A percentile compares a stretch with the other conserved stretches of the same genome.
Conservation (phyloP, 2,797 vertebrate genomes). For the Girardinus metallicus region DNA sequence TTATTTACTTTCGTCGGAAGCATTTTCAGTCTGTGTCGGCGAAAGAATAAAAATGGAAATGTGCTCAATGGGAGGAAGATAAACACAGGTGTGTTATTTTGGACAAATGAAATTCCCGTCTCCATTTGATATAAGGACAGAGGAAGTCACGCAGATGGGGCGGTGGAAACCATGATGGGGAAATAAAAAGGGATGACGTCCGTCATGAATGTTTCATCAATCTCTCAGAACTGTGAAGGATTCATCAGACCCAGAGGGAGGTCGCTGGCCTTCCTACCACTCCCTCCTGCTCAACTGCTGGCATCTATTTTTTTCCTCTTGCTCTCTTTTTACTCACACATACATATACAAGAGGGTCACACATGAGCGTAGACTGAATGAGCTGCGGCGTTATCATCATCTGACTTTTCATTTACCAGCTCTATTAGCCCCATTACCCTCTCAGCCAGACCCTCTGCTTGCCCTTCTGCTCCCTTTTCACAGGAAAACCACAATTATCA, state of each 20-base stretch:
- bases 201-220: conserved; percentile 75
- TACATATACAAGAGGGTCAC: conserved; percentile 27
- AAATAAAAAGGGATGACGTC: conserved; percentile 53
- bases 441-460: conserved; percentile 65
- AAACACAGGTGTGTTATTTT: conserved; percentile 51
- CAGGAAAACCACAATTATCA: conserved; percentile 54
- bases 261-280: conserved; percentile 50
- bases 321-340: conserved; percentile 10
- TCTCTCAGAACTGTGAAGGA: conserved; percentile 68
- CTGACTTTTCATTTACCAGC: conserved; percentile 68
- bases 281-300: conserved; percentile 34
- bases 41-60: conserved; percentile 23
- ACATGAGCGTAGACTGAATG: conserved; percentile 48
- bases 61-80: conserved; percentile 27
- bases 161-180: conserved; percentile 38
- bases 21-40: conserved; percentile 52
- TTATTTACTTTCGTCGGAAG: conserved; percentile 69
- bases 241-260: conserved; percentile 64
- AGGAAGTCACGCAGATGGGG: conserved; percentile 22
- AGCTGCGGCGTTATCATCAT: conserved; percentile 59
- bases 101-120: conserved; percentile 31
- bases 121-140: conserved; percentile 27
- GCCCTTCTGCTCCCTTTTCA: conserved; percentile 64
- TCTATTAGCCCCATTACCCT: conserved; percentile 71
- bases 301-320: conserved; percentile 28